Evolutionary conservation across 2,113 vertebrate species (phyloP).

Genomic region (Pedionomus torquatus): DNA sequence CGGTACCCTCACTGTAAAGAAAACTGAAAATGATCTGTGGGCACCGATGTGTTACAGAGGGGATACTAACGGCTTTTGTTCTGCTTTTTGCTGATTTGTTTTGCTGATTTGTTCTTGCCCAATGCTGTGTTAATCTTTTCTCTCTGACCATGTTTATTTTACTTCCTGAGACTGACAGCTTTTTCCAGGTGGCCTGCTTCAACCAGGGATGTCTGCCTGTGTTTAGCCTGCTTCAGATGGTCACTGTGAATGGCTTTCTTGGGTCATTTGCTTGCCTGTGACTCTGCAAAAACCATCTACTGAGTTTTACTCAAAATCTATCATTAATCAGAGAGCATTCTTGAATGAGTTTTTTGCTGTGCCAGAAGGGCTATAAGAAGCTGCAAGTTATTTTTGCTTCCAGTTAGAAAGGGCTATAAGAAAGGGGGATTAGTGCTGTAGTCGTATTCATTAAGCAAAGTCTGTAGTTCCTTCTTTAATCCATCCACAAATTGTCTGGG

Average conservation of each 20-base stretch:
- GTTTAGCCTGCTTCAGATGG: not conserved
- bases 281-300: not conserved
- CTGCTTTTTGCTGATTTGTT: too few relatives aligned
- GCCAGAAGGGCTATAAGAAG: not conserved
- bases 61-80: not conserved
- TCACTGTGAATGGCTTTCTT: not conserved
- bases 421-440: not conserved
- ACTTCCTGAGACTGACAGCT: not conserved
- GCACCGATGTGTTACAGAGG: not conserved
- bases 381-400: not conserved
- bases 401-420: not conserved
- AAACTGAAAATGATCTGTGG: not conserved
- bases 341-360: not conserved
- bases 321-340: not conserved
- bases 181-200: not conserved
- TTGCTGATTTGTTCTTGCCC: not conserved
- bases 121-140: not conserved
- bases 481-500: rapidly evolving
- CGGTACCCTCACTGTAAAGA: not conserved
- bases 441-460: not conserved
- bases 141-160: not conserved
- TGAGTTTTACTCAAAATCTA: not conserved
- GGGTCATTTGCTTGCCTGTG: not conserved
- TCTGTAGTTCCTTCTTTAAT: not conserved
- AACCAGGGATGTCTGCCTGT: not conserved